Base-by-base conservation (phyloP, 2,797 vertebrate species). In the Myotis pilosus region DNA sequence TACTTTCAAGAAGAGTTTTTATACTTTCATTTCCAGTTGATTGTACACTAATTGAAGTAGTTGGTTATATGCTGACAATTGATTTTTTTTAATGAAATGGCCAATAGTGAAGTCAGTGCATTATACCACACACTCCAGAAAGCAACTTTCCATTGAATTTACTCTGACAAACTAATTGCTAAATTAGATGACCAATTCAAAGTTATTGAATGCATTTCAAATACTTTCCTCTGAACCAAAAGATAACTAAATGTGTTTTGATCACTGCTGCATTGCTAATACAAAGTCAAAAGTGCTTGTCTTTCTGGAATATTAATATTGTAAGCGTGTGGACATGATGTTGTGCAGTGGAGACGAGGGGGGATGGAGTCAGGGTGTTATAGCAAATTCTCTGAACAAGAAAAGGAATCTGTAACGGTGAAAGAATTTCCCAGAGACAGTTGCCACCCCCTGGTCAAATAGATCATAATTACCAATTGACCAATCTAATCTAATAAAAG, bases 151-250 rank as follows among this genome's bases (percentile, higher is more conserved):
- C 78, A 72, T 33, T 80, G 69, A 97, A 96, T 95, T 92, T 89
- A 87, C 41, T 92, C 78, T 95, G 75, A 95, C n/a, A 95, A 95
- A 68, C 15, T 89, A 90, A 69, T 62, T 87, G 82, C 84, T 94
- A 78, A 92, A 92, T 57, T 87, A 55, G 44, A 78, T 95, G 2
- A 83, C 41, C 10, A 85, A 85, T 69, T 92, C 23, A 83, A 87
- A 93, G 55, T 86, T 92, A 96, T 19, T 92, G 94, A 97, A 28
- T 62, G 33, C 8, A 86, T 90, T 97, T 96, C 55, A 91, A 97
- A 75, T 44, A 86, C 17, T 95, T 94, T 94, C 41, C 87, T 92
- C 23, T 53, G 75, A 76, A 79, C 47, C 17, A 83, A 51, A 96
- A 95, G n/a, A 49, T 41, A 91, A 86, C 23, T 89, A 53, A 81